Base-by-base conservation (phyloP, 2,113 vertebrate genomes). In the Leucopsar rothschildi region DNA sequence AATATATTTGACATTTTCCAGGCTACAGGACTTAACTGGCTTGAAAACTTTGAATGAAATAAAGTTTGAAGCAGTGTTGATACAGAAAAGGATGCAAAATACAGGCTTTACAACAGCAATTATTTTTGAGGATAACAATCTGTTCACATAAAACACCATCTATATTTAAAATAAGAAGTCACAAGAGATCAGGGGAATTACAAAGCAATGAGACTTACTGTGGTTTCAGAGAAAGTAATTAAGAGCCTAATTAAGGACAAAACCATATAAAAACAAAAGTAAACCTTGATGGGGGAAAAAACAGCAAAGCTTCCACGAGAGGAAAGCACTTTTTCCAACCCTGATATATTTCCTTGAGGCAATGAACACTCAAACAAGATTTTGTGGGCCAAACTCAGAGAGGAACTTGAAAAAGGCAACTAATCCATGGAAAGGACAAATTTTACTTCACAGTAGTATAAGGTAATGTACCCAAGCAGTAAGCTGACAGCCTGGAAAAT, bases 121-220 rank as follows among this genome's bases (percentile, higher is more conserved):
- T 92, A 96, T 94, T 96, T 96, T 86, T 92, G 94, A 90, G 86
- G 88, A 97, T 93, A 96, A 96, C 96, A 97, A 95, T 96, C 95
- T 96, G 88, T 90, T 96, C 94, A 88, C 76, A 96, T 90, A 88
- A 94, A 95, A 83, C 80, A 86, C 86, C 82, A 90, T 94, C 94
- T 94, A 96, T 93, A 94, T 93, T 94, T 95, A 93, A 96, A 96
- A 97, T 83, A 86, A 88, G 88, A 93, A 95, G 94, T 97, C 95
- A 90, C 91, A 83, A 47, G 91, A 93, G 86, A 97, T 94, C 88
- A 92, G 80, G 83, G 86, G 92, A 95, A 96, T 96, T 94, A 93
- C 95, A 95, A 97, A 97, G 92, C 91, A 95, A 86, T 90, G 91
- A 94, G 86, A 93, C 68, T 96, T 86, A 69, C 86, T 93, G 92